Evolutionary conservation across 2,797 vertebrate genomes (phyloP), one percentile per base, ranked within the genome.

Genomic region (Sebastes paucispinis): DNA sequence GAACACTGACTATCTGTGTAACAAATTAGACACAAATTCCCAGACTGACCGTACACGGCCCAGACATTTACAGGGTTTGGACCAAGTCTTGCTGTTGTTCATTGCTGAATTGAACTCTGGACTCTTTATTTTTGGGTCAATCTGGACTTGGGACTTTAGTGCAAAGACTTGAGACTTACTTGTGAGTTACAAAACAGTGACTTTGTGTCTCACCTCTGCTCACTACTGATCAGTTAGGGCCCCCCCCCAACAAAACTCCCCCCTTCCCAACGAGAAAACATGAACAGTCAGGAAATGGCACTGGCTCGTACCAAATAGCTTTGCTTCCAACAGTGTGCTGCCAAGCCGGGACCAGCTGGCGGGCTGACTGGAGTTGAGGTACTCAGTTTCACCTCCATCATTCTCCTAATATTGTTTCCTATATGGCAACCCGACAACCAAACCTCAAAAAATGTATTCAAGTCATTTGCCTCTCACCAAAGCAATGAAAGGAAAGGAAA

Each of bases 401-500:
- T 66, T 66, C 66, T 64, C 50, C 54, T 70, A 24, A 73, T 70
- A 73, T 20, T 50, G 73, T 85, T 88, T 87, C 79, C 86, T 10
- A 52, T 77, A 47, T 18, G 69, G 80, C 79, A 86, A 79, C 75
- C 24, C 8, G 24, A 73, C 83, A 81, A 76, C 76, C 69, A 59
- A 24, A 69, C 64, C 58, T 73, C 8, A 63, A 32, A 59, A 69
- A 32, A 71, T 69, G 24, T 39, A 85, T 81, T 78, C 22, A 77
- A 83, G 57, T 80, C 75, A 71, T 87, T 86, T 74, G 71, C 75
- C 66, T 82, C 69, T 73, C 74, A 80, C 62, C 75, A 69, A 83
- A 69, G 80, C 60, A 69, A 86, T 65, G 74, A 77, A 88, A 85
- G 71, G 77, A 89, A 83, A 83, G 80, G 79, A 90, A 82, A 91